A percentile compares a stretch with the other conserved stretches of the same genome.
Evolutionary conservation across 37 sponge, comb jelly and placozoan genomes (phyloP).

Genomic region (Oopsacas minuta): DNA sequence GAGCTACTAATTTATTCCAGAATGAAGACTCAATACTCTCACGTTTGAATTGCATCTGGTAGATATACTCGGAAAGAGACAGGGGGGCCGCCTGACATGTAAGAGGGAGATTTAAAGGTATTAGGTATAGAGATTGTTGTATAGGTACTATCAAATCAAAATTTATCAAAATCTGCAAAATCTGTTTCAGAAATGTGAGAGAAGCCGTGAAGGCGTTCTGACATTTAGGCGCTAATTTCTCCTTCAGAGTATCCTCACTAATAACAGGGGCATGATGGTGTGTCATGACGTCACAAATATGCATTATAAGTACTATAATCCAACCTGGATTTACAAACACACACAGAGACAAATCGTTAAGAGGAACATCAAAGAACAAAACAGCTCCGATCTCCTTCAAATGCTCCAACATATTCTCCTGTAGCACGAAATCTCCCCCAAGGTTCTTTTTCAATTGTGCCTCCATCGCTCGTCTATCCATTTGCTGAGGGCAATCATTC

Average conservation of each 20-base stretch:
- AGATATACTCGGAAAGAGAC: background rate
- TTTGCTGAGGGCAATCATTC: background rate
- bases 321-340: background rate
- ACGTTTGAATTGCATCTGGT: slow-evolving; percentile 6
- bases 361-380: background rate
- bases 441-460: background rate
- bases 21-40: background rate
- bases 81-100: background rate
- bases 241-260: background rate
- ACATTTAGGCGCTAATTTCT: slow-evolving; percentile 15
- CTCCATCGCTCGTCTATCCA: background rate
- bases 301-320: background rate
- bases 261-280: background rate
- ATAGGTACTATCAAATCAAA: background rate
- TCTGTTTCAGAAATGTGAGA: background rate
- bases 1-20: background rate
- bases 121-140: background rate
- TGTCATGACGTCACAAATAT: slow-evolving; percentile 1
- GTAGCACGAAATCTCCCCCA: background rate
- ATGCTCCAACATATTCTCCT: background rate
- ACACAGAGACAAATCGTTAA: background rate
- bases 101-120: background rate
- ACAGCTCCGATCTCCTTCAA: background rate
- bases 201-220: background rate
- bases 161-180: background rate